Percentiles rank a stretch among this genome's conserved stretches.
Conservation (phyloP, 2,797 vertebrate species). For the Sebastiscus albofasciatus region DNA sequence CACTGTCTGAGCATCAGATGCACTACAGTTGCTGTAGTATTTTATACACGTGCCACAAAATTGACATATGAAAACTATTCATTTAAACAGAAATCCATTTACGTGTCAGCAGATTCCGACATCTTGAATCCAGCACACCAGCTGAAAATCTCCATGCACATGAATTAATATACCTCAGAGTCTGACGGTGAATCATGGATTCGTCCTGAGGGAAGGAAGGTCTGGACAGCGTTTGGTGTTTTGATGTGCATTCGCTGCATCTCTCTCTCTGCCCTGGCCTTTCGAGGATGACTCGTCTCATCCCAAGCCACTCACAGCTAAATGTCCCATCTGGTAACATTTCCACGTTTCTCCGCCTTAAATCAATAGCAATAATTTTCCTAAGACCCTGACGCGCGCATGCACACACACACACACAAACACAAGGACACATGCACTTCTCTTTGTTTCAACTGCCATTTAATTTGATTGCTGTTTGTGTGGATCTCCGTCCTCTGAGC, state of each 20-base stretch:
- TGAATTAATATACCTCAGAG: conserved; percentile 16
- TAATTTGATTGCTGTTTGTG: conserved; percentile 73
- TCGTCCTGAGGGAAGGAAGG: conserved; percentile 20
- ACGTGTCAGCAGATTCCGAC: not conserved
- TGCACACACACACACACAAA: conserved; percentile 34
- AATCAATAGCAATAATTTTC: conserved; percentile 99
- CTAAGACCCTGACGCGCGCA: conserved; percentile 81
- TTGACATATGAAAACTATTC: not conserved
- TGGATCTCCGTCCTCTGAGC: conserved; percentile 59
- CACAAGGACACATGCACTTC: conserved; percentile 39
- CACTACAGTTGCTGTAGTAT: not conserved
- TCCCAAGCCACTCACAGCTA: conserved; percentile 89
- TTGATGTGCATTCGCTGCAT: conserved; percentile 60
- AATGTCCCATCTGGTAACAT: conserved; percentile 98
- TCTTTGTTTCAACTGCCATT: conserved; percentile 76
- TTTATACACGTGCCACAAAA: not conserved
- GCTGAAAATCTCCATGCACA: not conserved
- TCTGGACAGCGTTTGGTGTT: conserved; percentile 42
- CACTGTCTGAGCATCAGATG: not conserved
- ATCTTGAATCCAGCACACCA: not conserved
- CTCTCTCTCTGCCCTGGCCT: conserved; percentile 62
- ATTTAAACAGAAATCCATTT: not conserved
- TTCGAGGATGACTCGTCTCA: conserved; percentile 81
- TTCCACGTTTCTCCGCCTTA: conserved; percentile 94
- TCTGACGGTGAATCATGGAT: conserved; percentile 19